phyloP scores from a whole-genome alignment of 2,888 invertebrate species.

The Drosophila anceps region DNA sequence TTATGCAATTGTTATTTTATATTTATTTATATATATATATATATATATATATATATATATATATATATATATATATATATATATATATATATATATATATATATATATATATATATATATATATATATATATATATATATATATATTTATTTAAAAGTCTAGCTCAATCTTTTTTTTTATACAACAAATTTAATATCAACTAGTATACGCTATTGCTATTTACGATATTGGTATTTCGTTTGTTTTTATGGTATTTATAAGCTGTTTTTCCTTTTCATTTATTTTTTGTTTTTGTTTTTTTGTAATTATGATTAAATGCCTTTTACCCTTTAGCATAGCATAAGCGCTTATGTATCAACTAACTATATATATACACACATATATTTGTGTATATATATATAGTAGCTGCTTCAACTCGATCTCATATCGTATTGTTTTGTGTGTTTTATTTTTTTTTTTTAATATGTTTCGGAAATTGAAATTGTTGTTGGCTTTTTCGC shows the following conservation, averaged over 20 bases:
- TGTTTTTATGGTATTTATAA: background rate
- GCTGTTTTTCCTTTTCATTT: slow-evolving; percentile 59
- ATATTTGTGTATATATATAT: slow-evolving; percentile 24
- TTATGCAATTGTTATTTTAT: slow-evolving; percentile 39
- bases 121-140: slow-evolving; percentile 35
- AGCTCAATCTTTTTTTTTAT: slow-evolving; percentile 74
- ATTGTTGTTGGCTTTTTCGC: slow-evolving; percentile 48
- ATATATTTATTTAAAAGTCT: slow-evolving; percentile 72
- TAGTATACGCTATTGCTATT: slow-evolving; percentile 74
- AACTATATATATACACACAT: slow-evolving; percentile 24
- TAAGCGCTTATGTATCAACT: slow-evolving; percentile 46
- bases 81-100: slow-evolving; percentile 49
- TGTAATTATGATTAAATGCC: slow-evolving; percentile 74
- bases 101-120: slow-evolving; percentile 46
- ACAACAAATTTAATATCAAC: slow-evolving; percentile 72
- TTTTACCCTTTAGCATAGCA: slow-evolving; percentile 83
- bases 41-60: slow-evolving; percentile 38
- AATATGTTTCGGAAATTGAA: slow-evolving; percentile 69
- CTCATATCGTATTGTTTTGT: slow-evolving; percentile 29
- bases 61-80: slow-evolving; percentile 38
- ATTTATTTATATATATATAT: slow-evolving; percentile 29
- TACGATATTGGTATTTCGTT: slow-evolving; percentile 57
- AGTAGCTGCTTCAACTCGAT: slow-evolving; percentile 30
- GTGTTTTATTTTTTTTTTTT: slow-evolving; percentile 26
- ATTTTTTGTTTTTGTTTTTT: slow-evolving; percentile 44